These are phyloP conservation scores for Cavia porcellus DNA, from an alignment of 2,113 vertebrate species.

Conservation along the genomic window DNA sequence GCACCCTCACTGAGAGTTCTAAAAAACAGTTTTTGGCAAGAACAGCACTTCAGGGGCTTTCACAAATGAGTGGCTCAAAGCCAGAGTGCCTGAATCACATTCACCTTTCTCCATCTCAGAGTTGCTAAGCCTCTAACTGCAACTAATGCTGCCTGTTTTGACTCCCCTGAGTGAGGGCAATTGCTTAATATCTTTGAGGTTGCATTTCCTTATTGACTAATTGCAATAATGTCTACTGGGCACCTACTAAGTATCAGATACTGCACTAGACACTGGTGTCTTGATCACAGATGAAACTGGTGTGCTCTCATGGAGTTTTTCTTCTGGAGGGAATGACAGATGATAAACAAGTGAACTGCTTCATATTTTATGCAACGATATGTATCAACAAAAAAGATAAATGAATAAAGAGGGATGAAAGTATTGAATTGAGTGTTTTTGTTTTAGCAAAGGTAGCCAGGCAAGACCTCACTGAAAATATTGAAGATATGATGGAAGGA, in stretches of 20 bases:
- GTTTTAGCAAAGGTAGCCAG: background rate
- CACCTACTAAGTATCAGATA: background rate
- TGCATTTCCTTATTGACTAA: background rate
- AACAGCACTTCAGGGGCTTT: constrained; percentile 60
- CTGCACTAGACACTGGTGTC: background rate
- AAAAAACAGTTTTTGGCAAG: constrained; percentile 50
- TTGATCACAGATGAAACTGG: background rate
- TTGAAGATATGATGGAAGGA: background rate
- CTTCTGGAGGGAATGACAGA: background rate
- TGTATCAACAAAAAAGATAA: background rate
- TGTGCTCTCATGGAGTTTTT: background rate
- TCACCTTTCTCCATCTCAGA: background rate
- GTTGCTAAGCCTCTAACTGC: background rate
- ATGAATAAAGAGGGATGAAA: background rate
- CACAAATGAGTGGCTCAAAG: constrained; percentile 17
- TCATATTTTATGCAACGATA: background rate
- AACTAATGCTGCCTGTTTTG: background rate
- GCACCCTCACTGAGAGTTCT: constrained; percentile 10
- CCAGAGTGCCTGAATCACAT: background rate
- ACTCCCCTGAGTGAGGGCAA: background rate
- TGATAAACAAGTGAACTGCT: background rate
- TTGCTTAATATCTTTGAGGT: background rate
- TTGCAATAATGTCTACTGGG: background rate
- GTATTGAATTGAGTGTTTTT: fast-evolving
- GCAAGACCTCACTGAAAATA: background rate